Evolutionary conservation across 2,888 invertebrate species (phyloP).

Genomic region (Melieria picta): DNA sequence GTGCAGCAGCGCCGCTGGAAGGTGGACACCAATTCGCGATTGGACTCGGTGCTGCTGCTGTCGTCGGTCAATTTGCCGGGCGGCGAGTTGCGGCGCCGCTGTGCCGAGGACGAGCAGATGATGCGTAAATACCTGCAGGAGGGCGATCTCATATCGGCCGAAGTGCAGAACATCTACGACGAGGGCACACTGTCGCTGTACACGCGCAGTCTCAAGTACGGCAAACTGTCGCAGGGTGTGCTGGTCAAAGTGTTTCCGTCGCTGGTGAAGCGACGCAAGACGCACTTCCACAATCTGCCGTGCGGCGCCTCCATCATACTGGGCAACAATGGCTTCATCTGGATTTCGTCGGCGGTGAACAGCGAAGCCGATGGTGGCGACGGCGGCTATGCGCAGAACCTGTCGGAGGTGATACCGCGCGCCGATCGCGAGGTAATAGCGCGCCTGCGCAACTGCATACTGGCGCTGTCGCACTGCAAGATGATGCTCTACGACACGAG

Average conservation of each 20-base stretch:
- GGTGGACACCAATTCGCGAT: conserved; percentile 90
- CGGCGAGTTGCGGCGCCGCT: conserved; percentile 90
- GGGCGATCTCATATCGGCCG: conserved; percentile 96
- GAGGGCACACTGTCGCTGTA: conserved; percentile 95
- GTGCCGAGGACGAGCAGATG: conserved; percentile 96
- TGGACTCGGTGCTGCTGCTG: conserved; percentile 86
- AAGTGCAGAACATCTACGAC: conserved; percentile 91
- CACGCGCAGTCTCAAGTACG: conserved; percentile 96
- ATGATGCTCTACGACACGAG: conserved; percentile 94
- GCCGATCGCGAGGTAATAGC: conserved; percentile 87
- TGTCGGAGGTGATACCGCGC: conserved; percentile 75
- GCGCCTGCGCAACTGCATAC: conserved; percentile 88
- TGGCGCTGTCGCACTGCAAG: conserved; percentile 85
- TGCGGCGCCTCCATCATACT: conserved; percentile 93
- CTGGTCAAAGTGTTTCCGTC: conserved; percentile 92
- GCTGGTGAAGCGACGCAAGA: conserved; percentile 90
- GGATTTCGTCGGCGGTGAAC: conserved; percentile 81
- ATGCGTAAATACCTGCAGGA: conserved; percentile 95
- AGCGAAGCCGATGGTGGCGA: conserved; percentile 72
- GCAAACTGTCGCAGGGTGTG: conserved; percentile 91
- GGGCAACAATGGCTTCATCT: conserved; percentile 96
- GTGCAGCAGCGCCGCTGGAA: conserved; percentile 96
- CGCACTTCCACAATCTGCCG: conserved; percentile 93
- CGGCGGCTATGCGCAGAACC: conserved; percentile 82
- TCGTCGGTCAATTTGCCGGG: conserved; percentile 98